A percentile compares a stretch with the other conserved stretches of the same genome.
phyloP scores from a whole-genome alignment of 2,113 vertebrate genomes.

The Malurus alboscapulatus region DNA sequence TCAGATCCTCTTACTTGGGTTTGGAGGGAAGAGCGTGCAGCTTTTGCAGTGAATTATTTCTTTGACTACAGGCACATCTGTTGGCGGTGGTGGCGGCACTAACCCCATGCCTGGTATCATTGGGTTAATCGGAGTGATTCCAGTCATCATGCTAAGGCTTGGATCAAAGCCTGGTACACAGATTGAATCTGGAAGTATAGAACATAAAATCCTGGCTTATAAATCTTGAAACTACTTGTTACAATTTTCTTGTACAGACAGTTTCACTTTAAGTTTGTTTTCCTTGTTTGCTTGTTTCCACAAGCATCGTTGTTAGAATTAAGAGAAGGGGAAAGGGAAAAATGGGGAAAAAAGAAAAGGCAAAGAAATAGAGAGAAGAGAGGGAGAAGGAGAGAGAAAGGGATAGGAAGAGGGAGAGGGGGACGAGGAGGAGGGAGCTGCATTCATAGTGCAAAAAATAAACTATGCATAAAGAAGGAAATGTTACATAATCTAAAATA shows the following conservation, averaged over 20 bases:
- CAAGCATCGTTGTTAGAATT: not conserved
- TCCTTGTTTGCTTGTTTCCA: not conserved
- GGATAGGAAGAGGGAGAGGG: not conserved
- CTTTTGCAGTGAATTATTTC: constrained; percentile 97
- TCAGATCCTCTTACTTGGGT: constrained; percentile 88
- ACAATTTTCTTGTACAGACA: not conserved
- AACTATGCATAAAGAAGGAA: not conserved
- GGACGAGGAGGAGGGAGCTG: not conserved
- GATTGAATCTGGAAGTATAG: constrained; percentile 85
- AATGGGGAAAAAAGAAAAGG: not conserved
- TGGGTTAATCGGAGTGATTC: constrained; percentile 89
- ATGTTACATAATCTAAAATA: constrained; percentile 54
- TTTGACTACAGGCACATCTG: constrained; percentile 87
- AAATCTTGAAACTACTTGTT: constrained; percentile 4
- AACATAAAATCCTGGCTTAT: constrained; percentile 37
- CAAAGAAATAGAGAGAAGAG: not conserved
- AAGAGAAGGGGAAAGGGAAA: not conserved
- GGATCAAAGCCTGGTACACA: constrained; percentile 93
- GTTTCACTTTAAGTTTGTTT: not conserved
- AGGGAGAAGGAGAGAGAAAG: not conserved
- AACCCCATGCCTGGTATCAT: constrained; percentile 90
- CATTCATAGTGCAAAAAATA: not conserved
- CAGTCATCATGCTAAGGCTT: constrained; percentile 85
- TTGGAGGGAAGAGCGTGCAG: constrained; percentile 95
- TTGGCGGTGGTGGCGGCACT: constrained; percentile 81